Base-by-base conservation (phyloP, 2,797 vertebrate species). In the Neosilurus mollespiculum region DNA sequence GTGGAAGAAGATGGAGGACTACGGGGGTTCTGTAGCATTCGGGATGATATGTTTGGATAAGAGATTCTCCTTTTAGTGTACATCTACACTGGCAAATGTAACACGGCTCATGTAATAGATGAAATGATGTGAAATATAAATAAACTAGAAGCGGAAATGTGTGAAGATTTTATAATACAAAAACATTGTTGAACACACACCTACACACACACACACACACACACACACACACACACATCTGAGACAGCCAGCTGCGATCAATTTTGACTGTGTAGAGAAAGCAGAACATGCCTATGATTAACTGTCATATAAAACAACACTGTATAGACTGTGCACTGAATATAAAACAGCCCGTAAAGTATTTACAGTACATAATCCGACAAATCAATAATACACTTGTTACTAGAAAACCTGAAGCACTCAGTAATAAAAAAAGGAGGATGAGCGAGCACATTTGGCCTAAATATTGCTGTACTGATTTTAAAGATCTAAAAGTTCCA, bases 1-100 rank as follows among this genome's bases (percentile, higher is more conserved):
- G 64, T 54, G 51, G 34, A 56, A 81, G 62, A 62, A 73, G 84
- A 78, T 53, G 81, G 81, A 75, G 71, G 53, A 53, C 4, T 5
- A 12, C 18, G 58, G 24, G 73, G 54, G 1, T 61, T 78, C 75
- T 80, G 72, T 65, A 72, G 59, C 43, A 30, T 26, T 65, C 22
- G n/a, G 56, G 49, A 65, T 80, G 72, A 81, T 30, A 22, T 67
- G 54, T n/a, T 43, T 34, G 59, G 73, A 69, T 72, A 75, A 64
- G 26, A 37, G 70, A 77, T 65, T 65, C 58, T 82, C 37, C 61
- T 72, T 73, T 69, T 78, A 49, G 64, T 20, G n/a, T 49, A 78
- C 22, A 49, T 54, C 18, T 43, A 65, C 12, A 30, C 58, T 64
- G 72, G 71, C 34, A 78, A 84, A 80, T 69, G 62, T 30, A 59